Evolutionary conservation across 1,140 invertebrate genomes (phyloP).

Genomic region (Anastrepha ludens): DNA sequence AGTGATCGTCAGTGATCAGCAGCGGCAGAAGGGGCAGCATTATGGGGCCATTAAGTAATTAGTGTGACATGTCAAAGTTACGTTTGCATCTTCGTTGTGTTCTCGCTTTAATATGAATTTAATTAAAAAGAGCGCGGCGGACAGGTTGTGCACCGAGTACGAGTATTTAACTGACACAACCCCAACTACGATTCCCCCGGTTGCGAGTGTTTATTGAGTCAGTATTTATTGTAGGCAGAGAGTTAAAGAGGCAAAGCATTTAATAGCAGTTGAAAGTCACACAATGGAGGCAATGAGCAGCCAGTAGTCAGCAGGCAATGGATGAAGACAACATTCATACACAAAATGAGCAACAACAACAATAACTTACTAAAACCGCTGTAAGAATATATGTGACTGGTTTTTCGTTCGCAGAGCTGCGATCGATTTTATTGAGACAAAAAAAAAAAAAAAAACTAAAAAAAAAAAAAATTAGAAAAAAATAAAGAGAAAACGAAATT

Average conservation of each 20-base stretch:
- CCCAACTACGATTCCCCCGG: background rate
- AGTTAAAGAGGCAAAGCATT: slow-evolving; percentile 25
- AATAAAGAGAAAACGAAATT: background rate
- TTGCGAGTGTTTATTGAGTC: slow-evolving; percentile 42
- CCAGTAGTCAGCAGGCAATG: background rate
- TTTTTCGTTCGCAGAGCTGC: slow-evolving; percentile 4
- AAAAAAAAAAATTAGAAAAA: background rate
- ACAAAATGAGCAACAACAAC: background rate
- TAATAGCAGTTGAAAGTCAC: background rate
- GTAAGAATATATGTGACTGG: background rate
- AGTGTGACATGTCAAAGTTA: slow-evolving; percentile 74
- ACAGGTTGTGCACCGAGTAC: slow-evolving; percentile 12
- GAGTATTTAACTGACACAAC: background rate
- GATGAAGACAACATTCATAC: background rate
- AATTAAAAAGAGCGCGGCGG: slow-evolving; percentile 32
- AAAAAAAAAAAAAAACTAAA: slow-evolving; percentile 3
- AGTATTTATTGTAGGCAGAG: slow-evolving; percentile 16
- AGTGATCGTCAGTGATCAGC: background rate
- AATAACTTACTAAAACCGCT: background rate
- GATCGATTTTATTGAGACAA: slow-evolving; percentile 32
- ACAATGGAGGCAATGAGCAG: background rate
- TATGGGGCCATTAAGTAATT: slow-evolving; percentile 73
- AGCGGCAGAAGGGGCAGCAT: slow-evolving; percentile 27
- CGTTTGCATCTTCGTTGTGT: slow-evolving; percentile 65
- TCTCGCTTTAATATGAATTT: slow-evolving; percentile 55